Evolutionary conservation across 2,113 vertebrate species (phyloP).

Genomic region (Tenebrosternarchus preto): DNA sequence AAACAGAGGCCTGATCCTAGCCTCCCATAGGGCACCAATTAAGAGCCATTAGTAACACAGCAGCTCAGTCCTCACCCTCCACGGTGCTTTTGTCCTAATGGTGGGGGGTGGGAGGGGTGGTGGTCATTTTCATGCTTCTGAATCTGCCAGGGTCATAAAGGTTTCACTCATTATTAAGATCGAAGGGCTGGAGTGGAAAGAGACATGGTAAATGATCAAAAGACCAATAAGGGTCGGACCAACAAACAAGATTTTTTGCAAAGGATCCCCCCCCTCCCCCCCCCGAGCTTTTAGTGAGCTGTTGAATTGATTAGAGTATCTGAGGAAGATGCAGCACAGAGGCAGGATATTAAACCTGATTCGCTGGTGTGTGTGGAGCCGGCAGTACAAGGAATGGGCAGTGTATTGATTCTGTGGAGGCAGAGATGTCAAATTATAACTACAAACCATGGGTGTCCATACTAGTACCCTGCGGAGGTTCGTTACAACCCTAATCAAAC

Average conservation of each 20-base stretch:
- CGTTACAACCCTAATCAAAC: no score
- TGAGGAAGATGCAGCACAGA: not conserved
- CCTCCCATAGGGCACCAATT: constrained; percentile 12
- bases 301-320: not conserved
- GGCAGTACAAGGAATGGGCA: not conserved
- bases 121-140: not conserved
- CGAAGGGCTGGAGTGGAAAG: not conserved
- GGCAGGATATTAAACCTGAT: constrained; percentile 1
- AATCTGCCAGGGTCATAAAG: not conserved
- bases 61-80: not conserved
- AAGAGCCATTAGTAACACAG: constrained; percentile 1
- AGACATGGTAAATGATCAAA: not conserved
- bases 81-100: not conserved
- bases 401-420: constrained; percentile 4
- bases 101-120: not conserved
- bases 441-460: no score
- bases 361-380: not conserved
- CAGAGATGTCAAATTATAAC: not conserved
- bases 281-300: not conserved
- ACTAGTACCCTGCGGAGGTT: no score
- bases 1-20: not conserved
- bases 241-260: not conserved
- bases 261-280: not conserved
- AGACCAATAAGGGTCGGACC: not conserved
- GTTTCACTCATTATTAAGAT: not conserved